Evolutionary conservation across 2,888 invertebrate species (phyloP).

Genomic region (Endomychus coccineus): DNA sequence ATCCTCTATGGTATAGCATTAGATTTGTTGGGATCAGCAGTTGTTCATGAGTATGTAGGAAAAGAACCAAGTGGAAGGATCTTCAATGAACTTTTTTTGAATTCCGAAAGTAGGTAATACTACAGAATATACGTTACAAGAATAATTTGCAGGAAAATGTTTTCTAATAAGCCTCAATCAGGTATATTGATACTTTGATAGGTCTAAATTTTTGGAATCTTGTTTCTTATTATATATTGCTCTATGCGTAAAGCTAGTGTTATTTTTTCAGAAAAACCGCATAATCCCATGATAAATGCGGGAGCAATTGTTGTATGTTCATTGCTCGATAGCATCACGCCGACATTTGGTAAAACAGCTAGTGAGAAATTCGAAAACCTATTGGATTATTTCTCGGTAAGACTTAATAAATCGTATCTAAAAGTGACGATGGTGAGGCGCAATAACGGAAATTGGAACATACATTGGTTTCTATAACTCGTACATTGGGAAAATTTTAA

Average conservation of each 20-base stretch:
- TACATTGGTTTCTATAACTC: no score
- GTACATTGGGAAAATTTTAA: no score
- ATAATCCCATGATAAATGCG: constrained; percentile 94
- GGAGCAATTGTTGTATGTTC: constrained; percentile 86
- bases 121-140: no score
- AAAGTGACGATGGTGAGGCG: no score
- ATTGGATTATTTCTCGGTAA: constrained; percentile 66
- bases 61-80: constrained; percentile 89
- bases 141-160: no score
- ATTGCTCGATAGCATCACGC: constrained; percentile 59
- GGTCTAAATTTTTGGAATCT: no score
- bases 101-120: constrained; percentile 76
- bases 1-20: constrained; percentile 85
- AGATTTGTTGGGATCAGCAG: constrained; percentile 73
- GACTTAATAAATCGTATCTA: no score
- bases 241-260: constrained; percentile 15
- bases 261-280: constrained; percentile 70
- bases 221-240: no score
- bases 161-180: no score
- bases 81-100: constrained; percentile 86
- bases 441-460: no score
- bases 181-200: no score
- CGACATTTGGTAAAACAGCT: constrained; percentile 72
- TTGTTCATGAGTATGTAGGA: constrained; percentile 83
- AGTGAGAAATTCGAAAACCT: constrained; percentile 82